Base-by-base conservation (phyloP, 2,888 invertebrate species). In the Anagyrus pseudococci region DNA sequence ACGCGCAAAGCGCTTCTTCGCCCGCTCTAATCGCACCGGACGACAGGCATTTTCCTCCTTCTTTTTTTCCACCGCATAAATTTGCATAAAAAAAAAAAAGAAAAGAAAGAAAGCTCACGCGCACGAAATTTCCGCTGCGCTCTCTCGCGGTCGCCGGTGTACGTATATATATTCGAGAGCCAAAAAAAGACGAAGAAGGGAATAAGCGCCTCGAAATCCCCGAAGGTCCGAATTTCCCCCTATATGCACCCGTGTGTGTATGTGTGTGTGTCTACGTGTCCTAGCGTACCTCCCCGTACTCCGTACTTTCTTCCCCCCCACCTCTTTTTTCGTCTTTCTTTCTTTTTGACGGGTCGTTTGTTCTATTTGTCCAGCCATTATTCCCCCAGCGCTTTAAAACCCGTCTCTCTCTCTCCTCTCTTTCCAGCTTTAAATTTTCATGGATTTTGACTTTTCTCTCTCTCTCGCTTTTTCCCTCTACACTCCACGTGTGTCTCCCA, bases 71-170 rank as follows among this genome's bases (percentile, higher is more conserved):
- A n/a, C n/a, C 49, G 48, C 58, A 63, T 63, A 58, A 59, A 63
- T 63, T 50, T 63, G 50, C 63, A 63, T 63, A 40, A 4, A 17
- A 23, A 37, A 58, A 54, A 58, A 57, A 23, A n/a, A n/a, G n/a
- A n/a, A n/a, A n/a, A n/a, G n/a, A n/a, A n/a, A n/a, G n/a, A n/a
- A n/a, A n/a, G n/a, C n/a, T n/a, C n/a, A n/a, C n/a, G n/a, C n/a
- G n/a, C n/a, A n/a, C n/a, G n/a, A n/a, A n/a, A n/a, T n/a, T n/a
- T n/a, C n/a, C n/a, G n/a, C n/a, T n/a, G n/a, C n/a, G n/a, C n/a
- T n/a, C n/a, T n/a, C n/a, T n/a, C n/a, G n/a, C n/a, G n/a, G 23
- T 25, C 23, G 20, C 22, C n/a, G n/a, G n/a, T n/a, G n/a, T n/a
- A n/a, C n/a, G n/a, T 46, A 40, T 29, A 55, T 44, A 55, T 61